These are phyloP conservation scores for Pagetopsis macropterus DNA, from an alignment of 2,797 vertebrate genomes.

Conservation along the genomic window DNA sequence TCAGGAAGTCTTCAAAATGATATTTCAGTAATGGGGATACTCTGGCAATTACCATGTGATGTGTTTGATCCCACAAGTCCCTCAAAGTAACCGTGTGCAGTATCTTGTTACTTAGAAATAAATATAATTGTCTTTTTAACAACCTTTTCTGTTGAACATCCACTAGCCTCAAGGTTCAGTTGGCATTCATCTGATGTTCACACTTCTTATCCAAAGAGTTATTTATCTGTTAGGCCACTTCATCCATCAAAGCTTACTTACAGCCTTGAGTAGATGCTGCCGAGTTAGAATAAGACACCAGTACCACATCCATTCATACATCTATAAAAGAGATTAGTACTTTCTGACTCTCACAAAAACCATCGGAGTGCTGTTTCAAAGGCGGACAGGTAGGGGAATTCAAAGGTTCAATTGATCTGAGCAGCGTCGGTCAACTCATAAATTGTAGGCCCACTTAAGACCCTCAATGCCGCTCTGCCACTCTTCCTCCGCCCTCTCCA, in stretches of 20 bases:
- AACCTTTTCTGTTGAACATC: background rate
- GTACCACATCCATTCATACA: constrained; percentile 2
- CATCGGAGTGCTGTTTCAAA: constrained; percentile 15
- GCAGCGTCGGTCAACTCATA: constrained; percentile 30
- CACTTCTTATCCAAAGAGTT: too few species aligned
- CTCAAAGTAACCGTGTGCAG: background rate
- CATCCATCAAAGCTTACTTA: constrained; percentile 3
- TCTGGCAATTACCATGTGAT: background rate
- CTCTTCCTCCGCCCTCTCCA: background rate
- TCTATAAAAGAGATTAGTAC: background rate
- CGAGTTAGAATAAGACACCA: constrained; percentile 2
- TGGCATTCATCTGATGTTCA: background rate
- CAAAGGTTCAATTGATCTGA: constrained; percentile 34
- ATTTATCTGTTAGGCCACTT: background rate
- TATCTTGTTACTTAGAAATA: background rate
- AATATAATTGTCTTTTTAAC: too few species aligned
- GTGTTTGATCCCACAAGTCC: background rate
- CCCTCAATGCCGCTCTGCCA: background rate
- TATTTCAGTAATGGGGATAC: background rate
- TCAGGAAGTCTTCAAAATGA: background rate
- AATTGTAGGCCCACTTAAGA: constrained; percentile 37
- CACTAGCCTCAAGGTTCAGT: background rate
- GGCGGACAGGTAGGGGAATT: constrained; percentile 15
- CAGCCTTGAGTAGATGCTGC: background rate
- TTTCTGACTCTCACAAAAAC: background rate